Base-by-base conservation (phyloP, 2,113 vertebrate species). In the Bufo gargarizans region DNA sequence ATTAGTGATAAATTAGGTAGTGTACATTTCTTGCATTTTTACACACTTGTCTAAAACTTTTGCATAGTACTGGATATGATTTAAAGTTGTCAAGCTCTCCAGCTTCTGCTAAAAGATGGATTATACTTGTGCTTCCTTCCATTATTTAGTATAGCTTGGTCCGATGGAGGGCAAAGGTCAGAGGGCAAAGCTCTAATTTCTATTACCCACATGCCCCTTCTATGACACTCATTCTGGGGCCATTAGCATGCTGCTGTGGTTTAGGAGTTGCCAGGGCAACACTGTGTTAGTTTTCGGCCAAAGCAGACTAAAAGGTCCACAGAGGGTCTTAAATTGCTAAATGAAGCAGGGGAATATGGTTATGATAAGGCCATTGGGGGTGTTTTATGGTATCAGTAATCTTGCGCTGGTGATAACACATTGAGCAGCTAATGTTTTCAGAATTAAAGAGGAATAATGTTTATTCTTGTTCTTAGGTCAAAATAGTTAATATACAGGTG, bases 191-290 rank as follows among this genome's bases (percentile, higher is more conserved):
- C 45, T 56, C 59, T 72, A 33, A 56, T 78, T 78, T 84, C 71
- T 78, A 84, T 84, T 84, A 78, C 72, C 72, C 82, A 77, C 33
- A 89, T 89, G 87, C 49, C 87, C 82, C 61, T 56, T 89, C 50
- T 58, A 50, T 89, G 87, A 89, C 33, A 89, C 87, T 89, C 87
- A 89, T 89, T 84, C 58, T 69, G 82, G 87, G 81, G 82, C 82
- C 74, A 89, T 89, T 89, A 89, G 78, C 74, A 89, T 84, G 81
- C 82, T 84, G 59, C 74, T 69, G 47, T 67, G 72, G 72, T 78
- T 76, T 69, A 89, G 43, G 81, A 78, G 87, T 84, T 84, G 14
- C 87, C 81, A 84, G 65, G 61, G 81, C 49, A 78, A 89, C 87
- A 17, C 19, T 84, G n/a, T 63, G 19, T 56, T 89, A 69, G 80